Evolutionary conservation across 2,113 vertebrate genomes (phyloP), one percentile per base, ranked within the genome.

Genomic region (Crypturellus undulatus): DNA sequence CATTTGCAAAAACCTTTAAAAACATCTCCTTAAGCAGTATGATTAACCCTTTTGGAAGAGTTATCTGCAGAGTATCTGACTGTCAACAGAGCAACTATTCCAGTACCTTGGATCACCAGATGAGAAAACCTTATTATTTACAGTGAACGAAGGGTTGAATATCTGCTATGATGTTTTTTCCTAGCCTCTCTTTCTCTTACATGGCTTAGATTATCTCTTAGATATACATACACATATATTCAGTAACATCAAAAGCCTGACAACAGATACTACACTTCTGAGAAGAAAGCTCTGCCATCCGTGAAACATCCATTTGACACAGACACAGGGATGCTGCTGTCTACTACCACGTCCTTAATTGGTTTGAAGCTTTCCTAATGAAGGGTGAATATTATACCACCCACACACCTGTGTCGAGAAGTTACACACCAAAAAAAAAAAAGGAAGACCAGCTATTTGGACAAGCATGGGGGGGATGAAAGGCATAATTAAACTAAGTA

Each of bases 231-330:
- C 65, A 54, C 60, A 42, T 2, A 21, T 30, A 7, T 52, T 30
- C 60, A 43, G 30, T 26, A 54, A n/a, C 15, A 51, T 13, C 65
- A 65, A 73, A 90, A 95, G 84, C 58, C 79, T 78, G 79, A 69
- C 87, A 92, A 77, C 34, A 84, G 64, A 78, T 40, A 49, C 47
- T 26, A 28, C 58, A 62, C 52, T 84, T 86, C 62, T 59, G 49
- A 87, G 84, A 69, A 73, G 83, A 65, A 79, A 82, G 58, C 40
- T 82, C 77, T 79, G 52, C 70, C 77, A 79, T 32, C 76, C 2
- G 0, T 96, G 92, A 90, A 96, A 94, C 24, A 82, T 9, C 75
- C 77, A 63, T 90, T 84, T 45, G 83, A 96, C 78, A 92, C 62
- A 84, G 83, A 67, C 77, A 81, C 21, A 9, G 32, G 38, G 24